Base-by-base conservation (phyloP, 2,797 vertebrate species). In the Hippocampus kuda region DNA sequence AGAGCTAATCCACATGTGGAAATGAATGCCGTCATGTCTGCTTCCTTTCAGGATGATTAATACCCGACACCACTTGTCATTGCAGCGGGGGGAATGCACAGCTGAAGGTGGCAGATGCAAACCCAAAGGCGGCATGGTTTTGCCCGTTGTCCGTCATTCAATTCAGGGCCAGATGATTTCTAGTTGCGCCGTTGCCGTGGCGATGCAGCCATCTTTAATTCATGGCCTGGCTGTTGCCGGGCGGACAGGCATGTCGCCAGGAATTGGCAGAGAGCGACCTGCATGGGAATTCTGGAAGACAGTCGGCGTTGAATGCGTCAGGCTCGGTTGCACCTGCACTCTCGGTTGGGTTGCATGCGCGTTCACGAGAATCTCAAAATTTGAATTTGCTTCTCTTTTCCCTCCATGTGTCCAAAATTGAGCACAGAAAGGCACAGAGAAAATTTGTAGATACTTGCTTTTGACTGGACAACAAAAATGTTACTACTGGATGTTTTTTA, bases 191-290 rank as follows among this genome's bases (percentile, higher is more conserved):
- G 69, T 76, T 77, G 84, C 84, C 60, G 41, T 76, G 70, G 83
- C 65, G 76, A 82, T 64, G 72, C 72, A 79, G 79, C 79, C 84
- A 87, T 90, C 81, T 88, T 88, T 87, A 86, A 89, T 90, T 88
- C 84, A 88, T 90, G 76, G 82, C 67, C 15, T 24, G 78, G 81
- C 66, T 26, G 73, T 60, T 80, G 83, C 83, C 81, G 73, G 59
- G 74, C 75, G 59, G 59, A 38, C 59, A 20, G 59, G 59, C 73
- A 72, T 82, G 85, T 82, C 68, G 80, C 85, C 81, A 69, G 67
- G 41, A 82, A 83, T 82, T 73, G 83, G 79, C 80, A 72, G 79
- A 81, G 84, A 84, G 69, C 62, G 79, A 85, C 82, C 84, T 41
- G 77, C 56, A 72, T 78, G 59, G 59, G 59, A 60, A 60, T 60